Percentiles rank a stretch among this genome's conserved stretches.
Evolutionary conservation across 2,797 vertebrate genomes (phyloP).

Genomic region (Rousettus madagascariensis): DNA sequence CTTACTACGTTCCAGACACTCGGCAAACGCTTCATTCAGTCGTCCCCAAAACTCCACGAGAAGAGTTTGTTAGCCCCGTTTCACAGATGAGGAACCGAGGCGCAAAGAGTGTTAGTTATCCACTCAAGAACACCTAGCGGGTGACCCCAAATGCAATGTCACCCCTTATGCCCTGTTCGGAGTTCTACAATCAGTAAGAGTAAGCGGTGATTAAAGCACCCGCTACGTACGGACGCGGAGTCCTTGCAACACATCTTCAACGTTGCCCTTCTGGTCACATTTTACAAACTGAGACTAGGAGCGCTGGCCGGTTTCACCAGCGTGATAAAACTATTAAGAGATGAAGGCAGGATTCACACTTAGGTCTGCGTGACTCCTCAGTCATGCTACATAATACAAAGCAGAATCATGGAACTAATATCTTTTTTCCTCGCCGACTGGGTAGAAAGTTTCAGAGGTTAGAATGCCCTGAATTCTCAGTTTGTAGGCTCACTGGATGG

Average conservation of each 20-base stretch:
- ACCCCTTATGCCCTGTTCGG: neutral
- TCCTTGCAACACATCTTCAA: neutral
- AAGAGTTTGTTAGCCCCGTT: neutral
- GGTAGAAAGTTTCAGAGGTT: neutral
- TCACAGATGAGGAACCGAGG: neutral
- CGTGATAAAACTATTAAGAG: accelerated
- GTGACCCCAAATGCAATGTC: neutral
- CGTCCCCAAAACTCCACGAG: neutral
- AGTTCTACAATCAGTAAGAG: neutral
- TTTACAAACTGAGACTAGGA: neutral
- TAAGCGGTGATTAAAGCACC: neutral
- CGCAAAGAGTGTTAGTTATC: neutral
- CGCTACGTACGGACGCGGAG: neutral
- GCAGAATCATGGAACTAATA: neutral
- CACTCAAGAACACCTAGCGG: neutral
- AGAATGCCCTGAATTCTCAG: neutral
- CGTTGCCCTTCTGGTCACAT: accelerated
- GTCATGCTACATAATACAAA: neutral
- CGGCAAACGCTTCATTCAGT: neutral
- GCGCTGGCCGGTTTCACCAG: neutral
- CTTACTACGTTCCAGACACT: neutral
- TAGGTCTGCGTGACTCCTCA: too few relatives aligned
- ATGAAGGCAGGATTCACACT: neutral
- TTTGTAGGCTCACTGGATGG: too few relatives aligned
- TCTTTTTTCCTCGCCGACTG: neutral